phyloP scores from a whole-genome alignment of 2,113 vertebrate species.

The Indicator indicator region DNA sequence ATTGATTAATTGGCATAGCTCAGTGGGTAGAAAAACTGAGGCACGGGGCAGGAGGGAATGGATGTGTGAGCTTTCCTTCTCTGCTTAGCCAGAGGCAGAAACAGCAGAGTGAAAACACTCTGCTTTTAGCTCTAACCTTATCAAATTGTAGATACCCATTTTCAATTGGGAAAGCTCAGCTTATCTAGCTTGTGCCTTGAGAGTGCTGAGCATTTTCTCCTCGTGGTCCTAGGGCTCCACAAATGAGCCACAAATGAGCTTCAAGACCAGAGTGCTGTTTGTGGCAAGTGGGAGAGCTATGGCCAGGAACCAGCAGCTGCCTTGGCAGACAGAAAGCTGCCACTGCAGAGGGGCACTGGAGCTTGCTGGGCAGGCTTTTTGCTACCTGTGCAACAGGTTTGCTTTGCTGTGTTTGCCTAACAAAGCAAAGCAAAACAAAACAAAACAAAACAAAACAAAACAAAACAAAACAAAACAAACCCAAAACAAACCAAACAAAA shows the following conservation, averaged over 20 bases:
- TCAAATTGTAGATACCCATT: background rate
- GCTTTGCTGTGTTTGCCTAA: background rate
- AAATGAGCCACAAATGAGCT: background rate
- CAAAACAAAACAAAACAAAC: too few relatives aligned
- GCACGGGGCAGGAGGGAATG: background rate
- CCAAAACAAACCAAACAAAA: too few relatives aligned
- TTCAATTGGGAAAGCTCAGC: background rate
- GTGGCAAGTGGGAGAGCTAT: background rate
- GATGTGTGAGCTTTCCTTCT: background rate
- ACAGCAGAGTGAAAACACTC: background rate
- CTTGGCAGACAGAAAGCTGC: background rate
- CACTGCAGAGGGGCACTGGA: background rate
- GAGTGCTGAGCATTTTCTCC: background rate
- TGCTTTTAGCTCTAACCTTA: background rate
- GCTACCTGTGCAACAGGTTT: background rate
- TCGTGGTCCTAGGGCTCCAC: background rate
- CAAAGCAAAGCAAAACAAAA: background rate
- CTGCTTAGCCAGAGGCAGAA: background rate
- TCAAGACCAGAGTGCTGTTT: rapidly evolving
- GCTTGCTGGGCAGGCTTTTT: background rate
- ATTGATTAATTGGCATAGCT: background rate
- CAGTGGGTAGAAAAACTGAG: background rate
- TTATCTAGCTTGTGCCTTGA: background rate
- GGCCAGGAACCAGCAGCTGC: background rate
- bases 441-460: too few relatives aligned